Conservation (phyloP, 2,113 vertebrate genomes). For the Uropsilus gracilis region DNA sequence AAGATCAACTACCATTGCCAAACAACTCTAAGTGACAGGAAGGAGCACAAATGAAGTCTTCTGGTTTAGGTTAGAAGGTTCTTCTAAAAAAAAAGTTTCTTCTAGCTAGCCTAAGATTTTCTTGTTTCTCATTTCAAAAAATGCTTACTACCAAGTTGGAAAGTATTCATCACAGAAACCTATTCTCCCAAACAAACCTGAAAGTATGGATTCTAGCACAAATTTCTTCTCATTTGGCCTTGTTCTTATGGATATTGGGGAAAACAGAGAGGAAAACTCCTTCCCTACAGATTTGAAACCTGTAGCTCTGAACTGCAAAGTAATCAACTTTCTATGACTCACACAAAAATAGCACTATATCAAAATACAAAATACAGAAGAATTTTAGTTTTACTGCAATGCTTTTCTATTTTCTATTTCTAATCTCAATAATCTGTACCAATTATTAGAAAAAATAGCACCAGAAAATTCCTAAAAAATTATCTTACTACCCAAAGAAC, state of each 20-base stretch:
- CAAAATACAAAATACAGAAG: not conserved
- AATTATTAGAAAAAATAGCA: not conserved
- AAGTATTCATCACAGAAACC: not conserved
- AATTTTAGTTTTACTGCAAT: conserved; percentile 2
- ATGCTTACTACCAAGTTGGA: not conserved
- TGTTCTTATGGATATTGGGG: not conserved
- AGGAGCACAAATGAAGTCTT: not conserved
- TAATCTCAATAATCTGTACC: not conserved
- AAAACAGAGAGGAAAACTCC: not conserved
- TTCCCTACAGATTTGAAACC: not conserved
- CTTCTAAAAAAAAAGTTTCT: no score
- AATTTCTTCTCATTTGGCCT: not conserved
- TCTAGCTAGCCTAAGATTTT: not conserved
- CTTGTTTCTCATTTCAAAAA: not conserved
- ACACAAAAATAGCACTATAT: no score
- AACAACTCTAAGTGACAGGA: not conserved
- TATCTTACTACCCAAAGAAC: not conserved
- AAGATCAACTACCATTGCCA: not conserved
- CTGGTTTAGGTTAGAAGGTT: not conserved
- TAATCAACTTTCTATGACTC: no score
- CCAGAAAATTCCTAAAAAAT: not conserved
- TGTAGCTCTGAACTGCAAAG: no score
- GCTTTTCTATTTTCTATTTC: conserved; percentile 2
- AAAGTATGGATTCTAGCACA: not conserved
- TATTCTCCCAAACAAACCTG: not conserved